A percentile compares a stretch with the other conserved stretches of the same genome.
phyloP scores from a whole-genome alignment of 2,888 invertebrate genomes.

The Isoperla grammatica region DNA sequence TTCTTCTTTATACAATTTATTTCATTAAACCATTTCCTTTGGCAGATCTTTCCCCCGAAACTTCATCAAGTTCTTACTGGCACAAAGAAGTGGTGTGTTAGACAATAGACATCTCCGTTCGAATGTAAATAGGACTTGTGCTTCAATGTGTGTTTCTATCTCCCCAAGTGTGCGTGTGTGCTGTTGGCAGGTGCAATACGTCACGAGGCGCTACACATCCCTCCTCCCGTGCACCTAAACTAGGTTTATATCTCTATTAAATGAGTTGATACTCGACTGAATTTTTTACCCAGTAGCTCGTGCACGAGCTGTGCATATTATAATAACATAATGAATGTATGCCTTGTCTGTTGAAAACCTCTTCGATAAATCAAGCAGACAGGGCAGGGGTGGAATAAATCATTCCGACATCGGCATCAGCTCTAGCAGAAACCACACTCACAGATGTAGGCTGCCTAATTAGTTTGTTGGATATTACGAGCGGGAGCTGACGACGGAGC shows the following conservation, averaged over 20 bases:
- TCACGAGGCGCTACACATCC: no score
- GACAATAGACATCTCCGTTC: no score
- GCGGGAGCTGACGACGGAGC: background rate
- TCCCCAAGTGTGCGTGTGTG: no score
- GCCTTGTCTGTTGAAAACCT: constrained; percentile 17
- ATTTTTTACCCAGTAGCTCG: constrained; percentile 2
- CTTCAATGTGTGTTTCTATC: no score
- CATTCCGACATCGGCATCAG: background rate
- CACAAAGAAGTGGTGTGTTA: no score
- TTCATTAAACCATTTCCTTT: background rate
- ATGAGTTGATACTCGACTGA: no score
- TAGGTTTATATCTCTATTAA: background rate
- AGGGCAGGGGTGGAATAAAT: constrained; percentile 21
- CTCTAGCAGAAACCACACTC: constrained; percentile 10
- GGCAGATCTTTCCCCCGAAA: no score
- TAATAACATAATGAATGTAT: constrained; percentile 6
- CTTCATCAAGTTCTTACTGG: no score
- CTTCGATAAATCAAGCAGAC: constrained; percentile 21
- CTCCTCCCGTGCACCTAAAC: no score
- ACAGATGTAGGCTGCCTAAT: constrained; percentile 20
- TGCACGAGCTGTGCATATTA: constrained; percentile 1
- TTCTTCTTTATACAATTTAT: background rate
- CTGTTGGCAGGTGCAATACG: no score
- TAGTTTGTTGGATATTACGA: constrained; percentile 23
- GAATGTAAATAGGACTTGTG: no score